These are phyloP conservation scores for Bombycilla garrulus DNA, from an alignment of 2,113 vertebrate genomes.

Conservation along the genomic window DNA sequence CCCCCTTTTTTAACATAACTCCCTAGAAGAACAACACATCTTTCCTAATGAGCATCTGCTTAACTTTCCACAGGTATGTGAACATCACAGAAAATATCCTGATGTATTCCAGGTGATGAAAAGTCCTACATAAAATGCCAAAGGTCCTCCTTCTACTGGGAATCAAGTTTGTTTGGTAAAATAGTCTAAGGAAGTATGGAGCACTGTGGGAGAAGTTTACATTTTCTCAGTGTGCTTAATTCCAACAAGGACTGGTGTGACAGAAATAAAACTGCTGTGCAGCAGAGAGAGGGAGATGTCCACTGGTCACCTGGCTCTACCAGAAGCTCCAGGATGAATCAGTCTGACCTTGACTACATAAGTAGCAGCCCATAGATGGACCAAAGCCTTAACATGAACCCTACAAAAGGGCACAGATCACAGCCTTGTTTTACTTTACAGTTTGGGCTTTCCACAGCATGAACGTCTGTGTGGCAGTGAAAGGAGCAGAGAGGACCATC, in stretches of 20 bases:
- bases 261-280: not conserved
- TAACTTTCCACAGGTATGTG: not conserved
- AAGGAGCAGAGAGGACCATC: not conserved
- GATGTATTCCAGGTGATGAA: not conserved
- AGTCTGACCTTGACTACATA: not conserved
- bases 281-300: not conserved
- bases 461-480: not conserved
- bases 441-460: not conserved
- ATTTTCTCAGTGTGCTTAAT: not conserved
- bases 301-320: not conserved
- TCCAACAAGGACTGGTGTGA: not conserved
- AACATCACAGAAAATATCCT: not conserved
- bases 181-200: not conserved
- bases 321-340: not conserved
- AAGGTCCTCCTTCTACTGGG: not conserved
- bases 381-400: not conserved
- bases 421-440: not conserved
- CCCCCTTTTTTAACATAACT: not conserved
- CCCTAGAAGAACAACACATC: not conserved
- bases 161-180: not conserved
- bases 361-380: not conserved
- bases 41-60: not conserved
- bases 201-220: not conserved
- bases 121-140: not conserved
- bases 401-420: not conserved